Evolutionary conservation across 2,888 invertebrate genomes (phyloP).

Genomic region (Periphyllus acericola): DNA sequence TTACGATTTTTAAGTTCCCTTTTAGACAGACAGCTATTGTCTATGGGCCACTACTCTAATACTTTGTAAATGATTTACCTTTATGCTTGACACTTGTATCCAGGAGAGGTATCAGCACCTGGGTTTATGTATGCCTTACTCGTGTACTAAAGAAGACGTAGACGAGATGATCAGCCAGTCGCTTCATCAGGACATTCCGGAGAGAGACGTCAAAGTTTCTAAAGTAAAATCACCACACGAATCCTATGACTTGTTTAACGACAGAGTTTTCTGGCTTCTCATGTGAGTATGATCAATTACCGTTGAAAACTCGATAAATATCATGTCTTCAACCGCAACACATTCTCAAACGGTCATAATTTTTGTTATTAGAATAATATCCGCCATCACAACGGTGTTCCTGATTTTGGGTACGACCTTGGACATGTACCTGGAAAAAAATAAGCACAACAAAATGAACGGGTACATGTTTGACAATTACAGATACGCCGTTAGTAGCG

Average conservation of each 20-base stretch:
- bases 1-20: too few relatives aligned
- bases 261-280: constrained; percentile 76
- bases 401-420: constrained; percentile 64
- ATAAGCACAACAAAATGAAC: constrained; percentile 62
- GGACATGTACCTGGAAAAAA: constrained; percentile 64
- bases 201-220: constrained; percentile 64
- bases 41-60: too few relatives aligned
- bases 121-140: constrained; percentile 79
- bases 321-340: neutral
- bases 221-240: constrained; percentile 72
- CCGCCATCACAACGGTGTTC: constrained; percentile 63
- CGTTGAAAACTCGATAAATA: neutral
- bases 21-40: too few relatives aligned
- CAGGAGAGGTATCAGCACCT: constrained; percentile 79
- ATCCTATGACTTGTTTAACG: constrained; percentile 73
- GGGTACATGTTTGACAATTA: constrained; percentile 65
- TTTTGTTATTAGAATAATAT: constrained; percentile 64
- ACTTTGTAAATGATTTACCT: neutral
- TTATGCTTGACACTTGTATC: neutral
- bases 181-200: constrained; percentile 62
- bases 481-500: constrained; percentile 64
- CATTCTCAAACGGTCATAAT: neutral
- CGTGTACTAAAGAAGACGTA: constrained; percentile 76
- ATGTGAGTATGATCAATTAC: constrained; percentile 70
- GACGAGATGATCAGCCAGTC: constrained; percentile 69